Base-by-base conservation (phyloP, 2,888 invertebrate genomes). In the Ophioninae sp. region DNA sequence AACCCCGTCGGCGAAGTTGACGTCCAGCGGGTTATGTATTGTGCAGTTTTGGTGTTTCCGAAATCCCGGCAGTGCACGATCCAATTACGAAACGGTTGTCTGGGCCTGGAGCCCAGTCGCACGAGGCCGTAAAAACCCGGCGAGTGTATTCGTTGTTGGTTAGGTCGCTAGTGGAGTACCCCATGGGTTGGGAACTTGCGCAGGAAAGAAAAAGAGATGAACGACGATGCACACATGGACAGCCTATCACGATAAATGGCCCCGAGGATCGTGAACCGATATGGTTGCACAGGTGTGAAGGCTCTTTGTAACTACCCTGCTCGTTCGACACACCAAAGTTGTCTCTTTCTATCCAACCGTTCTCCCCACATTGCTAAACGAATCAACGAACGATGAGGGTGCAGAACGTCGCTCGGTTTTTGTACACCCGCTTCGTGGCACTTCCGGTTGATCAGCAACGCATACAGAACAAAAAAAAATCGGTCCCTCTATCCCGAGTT, bases 11-110 rank as follows among this genome's bases (percentile, higher is more conserved):
- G 64, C 74, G 41, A 51, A 41, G 10, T 39, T 41, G 41, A 72
- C 59, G 59, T 41, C 39, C 79, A 79, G 79, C 71, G 79, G 75
- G 76, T 82, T 83, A 51, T 83, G 83, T 85, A 86, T 85, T 79
- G 86, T 86, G 86, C 87, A 88, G 87, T 87, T 87, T 73, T 85
- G 84, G 85, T 87, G 87, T 88, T 88, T 87, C 86, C 87, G 87
- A 88, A 87, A 87, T 88, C 87, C 87, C 86, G 87, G 78, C 85
- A 86, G 87, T 87, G 86, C 87, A 85, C 86, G 86, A 87, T 88
- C 88, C 87, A 88, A 88, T 88, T 88, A 88, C 84, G 69, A 79
- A 84, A 85, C 79, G 51, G 86, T 84, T 86, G 85, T 86, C 79
- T 79, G 80, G 77, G 80, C 65, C 81, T 74, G 74, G 81, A 73